Conservation (phyloP, 2,888 invertebrate genomes). For the Gastrophysa polygoni region DNA sequence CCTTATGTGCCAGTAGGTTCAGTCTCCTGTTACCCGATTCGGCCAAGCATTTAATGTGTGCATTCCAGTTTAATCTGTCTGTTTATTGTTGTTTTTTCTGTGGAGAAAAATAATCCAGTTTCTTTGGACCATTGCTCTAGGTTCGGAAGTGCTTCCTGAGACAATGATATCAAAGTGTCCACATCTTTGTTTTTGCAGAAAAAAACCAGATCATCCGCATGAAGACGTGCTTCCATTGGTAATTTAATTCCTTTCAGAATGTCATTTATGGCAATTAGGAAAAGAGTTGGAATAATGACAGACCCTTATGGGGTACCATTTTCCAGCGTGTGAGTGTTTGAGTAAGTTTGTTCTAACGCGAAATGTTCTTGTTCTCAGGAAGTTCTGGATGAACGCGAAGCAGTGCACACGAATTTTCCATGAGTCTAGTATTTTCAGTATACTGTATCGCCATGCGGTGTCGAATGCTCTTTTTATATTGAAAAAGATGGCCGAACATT, state of each 20-base stretch:
- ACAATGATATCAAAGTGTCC: neutral
- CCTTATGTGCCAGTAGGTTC: neutral
- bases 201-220: neutral
- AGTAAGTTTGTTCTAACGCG: slow-evolving; percentile 18
- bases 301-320: slow-evolving; percentile 27
- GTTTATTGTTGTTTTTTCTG: neutral
- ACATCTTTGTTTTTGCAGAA: neutral
- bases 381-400: slow-evolving; percentile 22
- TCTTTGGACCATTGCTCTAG: neutral
- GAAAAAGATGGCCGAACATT: slow-evolving; percentile 21
- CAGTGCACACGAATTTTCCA: slow-evolving; percentile 19
- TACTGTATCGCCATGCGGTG: slow-evolving; percentile 12
- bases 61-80: neutral
- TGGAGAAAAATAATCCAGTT: neutral
- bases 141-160: neutral
- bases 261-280: slow-evolving; percentile 22
- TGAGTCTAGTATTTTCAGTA: slow-evolving; percentile 1
- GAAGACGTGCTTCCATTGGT: neutral
- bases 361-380: slow-evolving; percentile 12
- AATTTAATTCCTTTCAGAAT: too few species aligned
- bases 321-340: slow-evolving; percentile 1
- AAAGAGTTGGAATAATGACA: slow-evolving; percentile 15
- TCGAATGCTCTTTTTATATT: slow-evolving; percentile 31
- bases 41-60: neutral
- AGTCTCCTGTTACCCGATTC: neutral